A percentile compares a stretch with the other conserved stretches of the same genome.
Evolutionary conservation across 1,140 invertebrate genomes (phyloP).

Genomic region (Drosophila baimaii): DNA sequence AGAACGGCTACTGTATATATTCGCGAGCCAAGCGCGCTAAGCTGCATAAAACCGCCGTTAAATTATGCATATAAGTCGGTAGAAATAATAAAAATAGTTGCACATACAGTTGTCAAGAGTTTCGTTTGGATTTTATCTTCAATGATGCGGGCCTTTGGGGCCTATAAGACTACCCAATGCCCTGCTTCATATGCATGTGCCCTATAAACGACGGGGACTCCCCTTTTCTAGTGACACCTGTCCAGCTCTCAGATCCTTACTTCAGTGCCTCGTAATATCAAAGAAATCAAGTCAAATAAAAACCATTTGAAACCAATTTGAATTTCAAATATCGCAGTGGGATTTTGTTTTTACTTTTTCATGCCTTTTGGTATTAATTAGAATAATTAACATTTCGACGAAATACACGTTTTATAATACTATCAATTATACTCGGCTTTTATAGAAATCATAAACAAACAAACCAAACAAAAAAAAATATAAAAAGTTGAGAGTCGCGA

Average conservation of each 20-base stretch:
- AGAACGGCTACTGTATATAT: neutral
- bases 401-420: constrained; percentile 27
- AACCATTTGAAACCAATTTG: constrained; percentile 7
- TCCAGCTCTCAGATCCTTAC: constrained; percentile 5
- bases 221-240: constrained; percentile 3
- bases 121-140: neutral
- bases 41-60: constrained; percentile 37
- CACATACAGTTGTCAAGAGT: constrained; percentile 5
- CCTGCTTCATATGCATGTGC: constrained; percentile 4
- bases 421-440: constrained; percentile 17
- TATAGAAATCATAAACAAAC: constrained; percentile 22
- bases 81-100: constrained; percentile 44
- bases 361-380: constrained; percentile 22
- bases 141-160: neutral
- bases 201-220: constrained; percentile 12
- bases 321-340: constrained; percentile 8
- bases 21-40: neutral
- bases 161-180: constrained; percentile 14
- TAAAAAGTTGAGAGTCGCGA: constrained; percentile 6
- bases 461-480: constrained; percentile 18
- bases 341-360: constrained; percentile 9
- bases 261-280: neutral
- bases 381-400: constrained; percentile 25
- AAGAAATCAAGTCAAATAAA: constrained; percentile 7
- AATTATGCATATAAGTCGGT: constrained; percentile 27